These are phyloP conservation scores for Yasuhikotakia modesta DNA, from an alignment of 2,797 vertebrate genomes.

Conservation along the genomic window DNA sequence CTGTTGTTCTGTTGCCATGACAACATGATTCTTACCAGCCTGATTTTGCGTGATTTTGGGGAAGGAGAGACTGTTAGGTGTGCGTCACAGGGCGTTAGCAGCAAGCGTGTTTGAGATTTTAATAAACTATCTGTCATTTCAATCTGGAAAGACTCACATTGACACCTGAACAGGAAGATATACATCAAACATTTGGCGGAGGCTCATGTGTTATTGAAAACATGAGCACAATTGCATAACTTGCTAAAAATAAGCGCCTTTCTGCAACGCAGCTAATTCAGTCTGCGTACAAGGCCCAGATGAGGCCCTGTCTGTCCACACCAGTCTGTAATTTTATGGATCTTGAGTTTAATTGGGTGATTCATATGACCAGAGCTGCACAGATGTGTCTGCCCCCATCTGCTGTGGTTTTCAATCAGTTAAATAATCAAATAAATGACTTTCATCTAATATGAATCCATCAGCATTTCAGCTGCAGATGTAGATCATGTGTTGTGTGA, in stretches of 20 bases:
- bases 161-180: conserved; percentile 4
- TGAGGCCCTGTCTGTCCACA: background rate
- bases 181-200: conserved; percentile 13
- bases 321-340: background rate
- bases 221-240: conserved; percentile 16
- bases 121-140: conserved; percentile 20
- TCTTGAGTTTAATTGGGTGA: background rate
- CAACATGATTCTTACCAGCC: conserved; percentile 27
- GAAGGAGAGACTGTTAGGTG: background rate
- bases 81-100: conserved; percentile 14
- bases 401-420: conserved; percentile 2
- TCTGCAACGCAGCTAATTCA: background rate
- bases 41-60: conserved; percentile 8
- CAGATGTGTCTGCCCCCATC: background rate
- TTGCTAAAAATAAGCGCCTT: background rate
- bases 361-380: background rate
- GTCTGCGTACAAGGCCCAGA: conserved; percentile 2
- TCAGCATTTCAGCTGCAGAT: background rate
- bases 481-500: background rate
- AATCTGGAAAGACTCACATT: background rate
- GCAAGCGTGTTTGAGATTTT: conserved; percentile 12
- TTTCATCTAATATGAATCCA: background rate
- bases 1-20: conserved; percentile 37
- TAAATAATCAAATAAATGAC: background rate
- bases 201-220: conserved; percentile 4